Conservation (phyloP, 2,888 invertebrate species). For the Lathronympha strigana region DNA sequence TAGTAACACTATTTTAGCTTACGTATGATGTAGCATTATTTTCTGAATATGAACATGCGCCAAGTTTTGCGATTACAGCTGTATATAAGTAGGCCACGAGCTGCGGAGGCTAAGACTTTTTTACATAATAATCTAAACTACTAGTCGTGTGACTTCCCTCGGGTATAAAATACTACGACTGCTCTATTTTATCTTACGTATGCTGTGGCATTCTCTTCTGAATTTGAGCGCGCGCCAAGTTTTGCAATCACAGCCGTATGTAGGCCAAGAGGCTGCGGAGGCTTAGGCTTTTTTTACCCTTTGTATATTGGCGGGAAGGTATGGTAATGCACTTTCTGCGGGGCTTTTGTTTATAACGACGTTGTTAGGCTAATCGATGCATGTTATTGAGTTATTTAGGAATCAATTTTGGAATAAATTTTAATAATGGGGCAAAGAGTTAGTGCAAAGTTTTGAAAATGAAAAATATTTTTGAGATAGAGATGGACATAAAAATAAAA, state of each 20-base stretch:
- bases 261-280: slow-evolving; percentile 80
- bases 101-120: too few species aligned
- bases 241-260: slow-evolving; percentile 72
- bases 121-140: too few species aligned
- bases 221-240: slow-evolving; percentile 73
- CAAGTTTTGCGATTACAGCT: too few species aligned
- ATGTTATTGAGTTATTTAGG: background rate
- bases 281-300: slow-evolving; percentile 41
- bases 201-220: slow-evolving; percentile 55
- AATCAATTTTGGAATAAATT: too few species aligned
- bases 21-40: too few species aligned
- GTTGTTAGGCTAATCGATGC: background rate
- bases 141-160: too few species aligned
- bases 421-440: too few species aligned
- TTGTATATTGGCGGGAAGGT: slow-evolving; percentile 22
- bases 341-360: slow-evolving; percentile 18
- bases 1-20: background rate
- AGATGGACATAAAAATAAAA: too few species aligned
- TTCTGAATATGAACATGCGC: too few species aligned
- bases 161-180: background rate
- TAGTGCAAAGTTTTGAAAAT: too few species aligned
- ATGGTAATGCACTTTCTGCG: slow-evolving; percentile 29
- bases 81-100: too few species aligned
- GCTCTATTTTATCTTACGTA: slow-evolving; percentile 28
- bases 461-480: too few species aligned